Evolutionary conservation across 1,140 invertebrate genomes (phyloP).

Genomic region (Epicauta chinensis): DNA sequence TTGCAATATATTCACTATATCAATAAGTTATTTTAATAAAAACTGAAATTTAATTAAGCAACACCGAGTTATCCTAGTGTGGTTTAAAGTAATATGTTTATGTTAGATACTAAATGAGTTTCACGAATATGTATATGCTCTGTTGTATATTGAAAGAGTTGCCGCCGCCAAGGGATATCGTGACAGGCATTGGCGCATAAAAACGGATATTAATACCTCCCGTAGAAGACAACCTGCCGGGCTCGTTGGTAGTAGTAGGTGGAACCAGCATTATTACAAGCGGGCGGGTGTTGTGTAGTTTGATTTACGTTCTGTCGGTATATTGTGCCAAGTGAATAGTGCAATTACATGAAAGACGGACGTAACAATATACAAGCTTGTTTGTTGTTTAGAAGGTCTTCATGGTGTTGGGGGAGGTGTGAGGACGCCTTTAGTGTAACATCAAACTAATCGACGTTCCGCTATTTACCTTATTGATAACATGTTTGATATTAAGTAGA

Average conservation of each 20-base stretch:
- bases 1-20: no score
- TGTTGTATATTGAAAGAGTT: no score
- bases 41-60: conserved; percentile 16
- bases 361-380: conserved; percentile 2
- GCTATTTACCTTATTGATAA: no score
- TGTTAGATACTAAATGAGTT: conserved; percentile 8
- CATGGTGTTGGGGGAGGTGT: no score
- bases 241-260: conserved; percentile 12
- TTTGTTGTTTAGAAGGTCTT: no score
- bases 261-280: conserved; percentile 28
- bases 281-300: conserved; percentile 20
- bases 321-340: conserved; percentile 24
- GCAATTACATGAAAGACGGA: conserved; percentile 24
- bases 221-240: conserved; percentile 16
- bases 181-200: conserved; percentile 16
- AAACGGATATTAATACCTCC: conserved; percentile 24
- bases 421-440: no score
- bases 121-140: conserved; percentile 1
- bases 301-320: conserved; percentile 25
- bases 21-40: not conserved
- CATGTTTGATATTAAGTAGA: no score
- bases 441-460: no score
- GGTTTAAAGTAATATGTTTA: conserved; percentile 10
- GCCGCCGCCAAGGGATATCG: not conserved
- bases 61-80: conserved; percentile 6